Evolutionary conservation across 2,888 invertebrate genomes (phyloP), one percentile per base, ranked within the genome.

Genomic region (Pristionchus japonicus): DNA sequence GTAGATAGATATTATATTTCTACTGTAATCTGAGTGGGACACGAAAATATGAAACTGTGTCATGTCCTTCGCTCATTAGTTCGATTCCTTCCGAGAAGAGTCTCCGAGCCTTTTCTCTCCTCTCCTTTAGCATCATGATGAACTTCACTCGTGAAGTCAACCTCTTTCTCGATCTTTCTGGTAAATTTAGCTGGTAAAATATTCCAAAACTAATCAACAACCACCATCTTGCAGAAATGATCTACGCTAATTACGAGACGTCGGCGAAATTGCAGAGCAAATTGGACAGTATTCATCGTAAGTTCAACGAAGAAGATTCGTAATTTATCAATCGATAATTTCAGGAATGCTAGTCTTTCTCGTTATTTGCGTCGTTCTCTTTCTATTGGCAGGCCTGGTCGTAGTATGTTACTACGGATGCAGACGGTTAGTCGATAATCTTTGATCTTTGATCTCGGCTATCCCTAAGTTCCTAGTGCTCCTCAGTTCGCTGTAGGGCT

Each of bases 181-280:
- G 74, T 23, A 23, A 20, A 40, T 40, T 74, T 4, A 74, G 20
- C 13, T 17, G 31, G 7, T 15, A 74, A 37, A 57, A n/a, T n/a
- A 57, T n/a, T 57, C 52, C 20, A n/a, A 3, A 20, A 64, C 64
- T 64, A 6, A 27, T 13, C 20, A 57, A 49, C 23, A 61, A 57
- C 40, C 0, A 64, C 34, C 34, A 7, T 61, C 52, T 43, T 88
- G 40, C 89, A 91, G 91, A 91, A n/a, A 90, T 91, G 23, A 92
- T 92, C 85, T 92, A 91, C 64, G 90, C 90, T 89, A 91, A 90
- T 84, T 91, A 90, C 80, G 92, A 92, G 84, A 89, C 90, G 4
- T 91, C 91, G 27, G 85, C 90, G 20, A 89, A 87, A 67, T 90
- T 92, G 84, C 92, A 92, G 37, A 88, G 88, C 20, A 89, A 89